Conservation (phyloP, 2,113 vertebrate species). For the Pseudorasbora parva region DNA sequence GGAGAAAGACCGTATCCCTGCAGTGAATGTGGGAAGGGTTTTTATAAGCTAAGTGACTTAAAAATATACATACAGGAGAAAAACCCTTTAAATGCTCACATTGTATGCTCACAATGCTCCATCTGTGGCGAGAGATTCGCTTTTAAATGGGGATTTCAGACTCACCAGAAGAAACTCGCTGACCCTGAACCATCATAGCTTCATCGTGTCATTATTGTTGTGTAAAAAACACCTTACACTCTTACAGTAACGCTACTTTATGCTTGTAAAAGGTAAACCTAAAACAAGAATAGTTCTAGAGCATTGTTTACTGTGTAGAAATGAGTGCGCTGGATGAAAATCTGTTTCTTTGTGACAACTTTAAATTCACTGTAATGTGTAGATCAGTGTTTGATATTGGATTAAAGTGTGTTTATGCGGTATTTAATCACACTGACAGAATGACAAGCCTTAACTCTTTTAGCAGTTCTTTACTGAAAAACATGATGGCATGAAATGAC, state of each 20-base stretch:
- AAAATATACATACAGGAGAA: conserved; percentile 43
- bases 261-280: not conserved
- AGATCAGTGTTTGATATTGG: too few species aligned
- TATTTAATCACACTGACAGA: too few species aligned
- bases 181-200: not conserved
- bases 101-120: conserved; percentile 41
- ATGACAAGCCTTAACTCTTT: too few species aligned
- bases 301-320: too few species aligned
- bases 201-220: not conserved
- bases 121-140: conserved; percentile 2
- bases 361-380: too few species aligned
- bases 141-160: not conserved
- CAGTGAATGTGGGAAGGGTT: conserved; percentile 43
- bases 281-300: too few species aligned
- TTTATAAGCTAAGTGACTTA: not conserved
- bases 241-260: not conserved
- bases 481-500: too few species aligned
- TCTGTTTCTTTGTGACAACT: too few species aligned
- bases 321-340: too few species aligned
- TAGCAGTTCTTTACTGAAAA: too few species aligned
- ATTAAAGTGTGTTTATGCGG: too few species aligned
- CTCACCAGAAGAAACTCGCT: not conserved
- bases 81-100: conserved; percentile 42
- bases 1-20: conserved; percentile 42
- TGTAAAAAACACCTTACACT: too few species aligned